A percentile compares a stretch with the other conserved stretches of the same genome.
Conservation (phyloP, 2,888 invertebrate genomes). For the Chrysolina americana region DNA sequence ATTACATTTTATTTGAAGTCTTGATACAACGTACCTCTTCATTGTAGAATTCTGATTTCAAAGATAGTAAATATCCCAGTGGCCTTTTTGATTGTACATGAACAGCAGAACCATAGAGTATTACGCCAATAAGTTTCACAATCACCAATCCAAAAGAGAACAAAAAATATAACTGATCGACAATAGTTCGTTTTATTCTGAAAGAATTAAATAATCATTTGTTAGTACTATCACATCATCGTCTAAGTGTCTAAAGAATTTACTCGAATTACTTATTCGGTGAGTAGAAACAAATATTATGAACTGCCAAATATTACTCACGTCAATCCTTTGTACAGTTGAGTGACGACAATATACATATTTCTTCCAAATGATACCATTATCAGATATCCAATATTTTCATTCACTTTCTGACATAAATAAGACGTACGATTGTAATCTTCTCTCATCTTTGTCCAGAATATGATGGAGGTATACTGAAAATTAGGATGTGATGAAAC, state of each 20-base stretch:
- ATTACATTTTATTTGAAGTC: neutral
- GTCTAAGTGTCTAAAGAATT: too few species aligned
- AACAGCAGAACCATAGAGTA: constrained; percentile 31
- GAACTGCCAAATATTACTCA: constrained; percentile 32
- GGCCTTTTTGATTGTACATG: constrained; percentile 32
- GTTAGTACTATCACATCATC: too few species aligned
- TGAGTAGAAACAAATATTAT: too few species aligned
- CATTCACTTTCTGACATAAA: constrained; percentile 39
- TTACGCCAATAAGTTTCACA: constrained; percentile 27
- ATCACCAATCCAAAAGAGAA: constrained; percentile 38
- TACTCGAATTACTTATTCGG: too few species aligned
- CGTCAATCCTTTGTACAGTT: constrained; percentile 42
- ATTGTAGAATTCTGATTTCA: constrained; percentile 31
- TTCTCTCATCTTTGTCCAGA: constrained; percentile 37
- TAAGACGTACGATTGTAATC: constrained; percentile 30
- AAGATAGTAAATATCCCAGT: constrained; percentile 26
- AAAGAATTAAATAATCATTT: neutral
- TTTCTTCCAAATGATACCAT: constrained; percentile 39
- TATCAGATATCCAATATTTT: constrained; percentile 31
- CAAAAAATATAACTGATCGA: constrained; percentile 32
- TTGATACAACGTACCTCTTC: constrained; percentile 27
- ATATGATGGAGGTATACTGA: constrained; percentile 24
- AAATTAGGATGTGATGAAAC: neutral
- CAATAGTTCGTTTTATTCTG: neutral
- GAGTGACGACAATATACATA: constrained; percentile 37